phyloP scores from a whole-genome alignment of 1,140 invertebrate genomes.

The Drosophila nebulosa region DNA sequence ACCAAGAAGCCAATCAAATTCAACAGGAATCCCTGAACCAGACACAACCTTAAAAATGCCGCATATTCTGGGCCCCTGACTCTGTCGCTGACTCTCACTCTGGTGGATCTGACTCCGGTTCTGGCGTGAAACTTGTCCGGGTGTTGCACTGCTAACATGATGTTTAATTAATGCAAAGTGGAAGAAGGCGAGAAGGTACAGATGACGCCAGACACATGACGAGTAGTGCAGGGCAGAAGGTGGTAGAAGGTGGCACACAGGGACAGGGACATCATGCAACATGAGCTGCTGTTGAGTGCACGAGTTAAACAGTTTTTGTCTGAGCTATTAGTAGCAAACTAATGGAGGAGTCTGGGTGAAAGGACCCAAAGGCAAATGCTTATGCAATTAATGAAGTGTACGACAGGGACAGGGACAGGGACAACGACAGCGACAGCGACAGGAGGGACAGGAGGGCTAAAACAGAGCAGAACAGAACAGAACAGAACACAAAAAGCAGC shows the following conservation, averaged over 20 bases:
- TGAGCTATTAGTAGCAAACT: constrained; percentile 63
- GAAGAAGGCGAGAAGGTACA: constrained; percentile 9
- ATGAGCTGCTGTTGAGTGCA: constrained; percentile 32
- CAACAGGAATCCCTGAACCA: neutral
- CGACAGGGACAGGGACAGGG: constrained; percentile 17
- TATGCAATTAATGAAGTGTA: constrained; percentile 65
- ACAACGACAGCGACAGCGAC: no score
- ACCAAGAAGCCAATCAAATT: constrained; percentile 30
- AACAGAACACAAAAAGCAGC: neutral
- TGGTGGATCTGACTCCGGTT: neutral
- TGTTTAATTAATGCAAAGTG: constrained; percentile 78
- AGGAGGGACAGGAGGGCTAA: no score
- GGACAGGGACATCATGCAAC: constrained; percentile 18
- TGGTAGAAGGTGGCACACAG: no score
- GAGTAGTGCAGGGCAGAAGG: no score
- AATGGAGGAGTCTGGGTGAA: constrained; percentile 58
- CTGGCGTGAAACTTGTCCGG: constrained; percentile 61
- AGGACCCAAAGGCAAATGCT: constrained; percentile 30
- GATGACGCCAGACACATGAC: constrained; percentile 10
- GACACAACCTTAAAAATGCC: constrained; percentile 29
- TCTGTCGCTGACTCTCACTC: no score
- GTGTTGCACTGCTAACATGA: constrained; percentile 75
- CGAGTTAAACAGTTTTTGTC: constrained; percentile 66
- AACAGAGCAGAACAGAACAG: no score
- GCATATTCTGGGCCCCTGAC: no score